These are phyloP conservation scores for Xylophagus ater DNA, from an alignment of 2,888 invertebrate genomes.

Conservation along the genomic window DNA sequence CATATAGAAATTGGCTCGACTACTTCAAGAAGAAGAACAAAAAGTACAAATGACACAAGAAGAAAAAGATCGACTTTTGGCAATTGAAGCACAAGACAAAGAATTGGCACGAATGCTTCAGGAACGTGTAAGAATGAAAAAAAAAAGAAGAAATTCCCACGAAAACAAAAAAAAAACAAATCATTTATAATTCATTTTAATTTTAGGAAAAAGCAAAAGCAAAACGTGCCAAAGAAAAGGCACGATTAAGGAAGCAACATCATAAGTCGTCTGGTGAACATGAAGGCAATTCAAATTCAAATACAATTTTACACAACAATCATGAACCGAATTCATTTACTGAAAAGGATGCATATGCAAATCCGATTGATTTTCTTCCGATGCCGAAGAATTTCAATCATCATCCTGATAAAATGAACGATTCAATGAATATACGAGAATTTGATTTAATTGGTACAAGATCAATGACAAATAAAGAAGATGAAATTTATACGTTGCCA, in stretches of 20 bases:
- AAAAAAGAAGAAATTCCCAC: too few relatives aligned
- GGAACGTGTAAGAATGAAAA: slow-evolving; percentile 44
- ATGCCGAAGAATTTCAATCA: slow-evolving; percentile 16
- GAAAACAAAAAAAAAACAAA: background rate
- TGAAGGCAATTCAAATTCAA: slow-evolving; percentile 17
- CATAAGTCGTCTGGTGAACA: slow-evolving; percentile 23
- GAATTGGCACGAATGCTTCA: slow-evolving; percentile 66
- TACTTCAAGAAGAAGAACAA: slow-evolving; percentile 65
- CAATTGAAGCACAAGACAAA: slow-evolving; percentile 70
- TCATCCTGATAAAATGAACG: slow-evolving; percentile 7
- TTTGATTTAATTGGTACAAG: slow-evolving; percentile 5
- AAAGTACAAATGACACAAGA: slow-evolving; percentile 45
- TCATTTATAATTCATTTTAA: slow-evolving; percentile 1
- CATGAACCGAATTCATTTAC: slow-evolving; percentile 18
- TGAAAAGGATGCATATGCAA: slow-evolving; percentile 41
- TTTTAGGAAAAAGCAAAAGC: slow-evolving; percentile 56
- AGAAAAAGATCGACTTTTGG: slow-evolving; percentile 52
- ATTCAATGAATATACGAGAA: too few relatives aligned
- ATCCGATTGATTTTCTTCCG: slow-evolving; percentile 42
- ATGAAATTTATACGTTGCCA: slow-evolving; percentile 38
- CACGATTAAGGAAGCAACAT: slow-evolving; percentile 45
- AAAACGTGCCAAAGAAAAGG: slow-evolving; percentile 57
- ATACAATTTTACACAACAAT: slow-evolving; percentile 14
- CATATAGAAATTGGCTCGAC: slow-evolving; percentile 55
- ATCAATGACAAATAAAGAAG: slow-evolving; percentile 23